Base-by-base conservation (phyloP, 2,113 vertebrate species). In the Antigone vipio region DNA sequence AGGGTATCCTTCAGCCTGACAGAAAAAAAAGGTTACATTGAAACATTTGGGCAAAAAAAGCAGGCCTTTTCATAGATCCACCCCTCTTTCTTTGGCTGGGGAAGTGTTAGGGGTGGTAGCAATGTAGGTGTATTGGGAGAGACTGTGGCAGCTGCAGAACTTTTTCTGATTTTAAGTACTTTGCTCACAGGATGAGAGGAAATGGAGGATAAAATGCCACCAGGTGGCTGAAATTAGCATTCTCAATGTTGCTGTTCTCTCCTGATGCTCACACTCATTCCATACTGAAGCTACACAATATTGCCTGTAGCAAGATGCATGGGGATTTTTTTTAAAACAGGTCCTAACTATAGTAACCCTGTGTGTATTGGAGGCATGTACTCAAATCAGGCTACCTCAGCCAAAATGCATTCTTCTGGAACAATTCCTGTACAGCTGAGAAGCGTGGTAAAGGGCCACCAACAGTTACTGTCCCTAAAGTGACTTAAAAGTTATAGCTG, bases 51-150 rank as follows among this genome's bases (percentile, higher is more conserved):
- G 7, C 0, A 3, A 42, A 34, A 35, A 50, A 55, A 23, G 8
- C 9, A 62, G 5, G 1, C 5, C 2, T 58, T 86, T 74, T 44
- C 18, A 47, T 26, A 40, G 30, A 44, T 38, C 15, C 2, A 52
- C 8, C 5, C 6, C 17, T 64, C 27, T 77, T 58, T 11, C 63
- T 85, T 81, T 42, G 19, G 12, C 22, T 80, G 22, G 1, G 18
- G 19, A 3, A 42, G 9, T 16, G 4, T 63, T 16, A 76, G 38
- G 5, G 0, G 8, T 42, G 5, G 7, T n/a, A 58, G 29, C n/a
- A 55, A 49, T 18, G 3, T 17, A 44, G 12, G 3, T 47, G 2
- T 49, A 8, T 15, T 42, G 32, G 29, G 8, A 81, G 30, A 59
- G 3, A 21, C 9, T 5, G 6, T 19, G 3, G 47, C 40, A 73